These are phyloP conservation scores for Malurus cyaneus DNA, from an alignment of 2,113 vertebrate genomes.

Conservation along the genomic window DNA sequence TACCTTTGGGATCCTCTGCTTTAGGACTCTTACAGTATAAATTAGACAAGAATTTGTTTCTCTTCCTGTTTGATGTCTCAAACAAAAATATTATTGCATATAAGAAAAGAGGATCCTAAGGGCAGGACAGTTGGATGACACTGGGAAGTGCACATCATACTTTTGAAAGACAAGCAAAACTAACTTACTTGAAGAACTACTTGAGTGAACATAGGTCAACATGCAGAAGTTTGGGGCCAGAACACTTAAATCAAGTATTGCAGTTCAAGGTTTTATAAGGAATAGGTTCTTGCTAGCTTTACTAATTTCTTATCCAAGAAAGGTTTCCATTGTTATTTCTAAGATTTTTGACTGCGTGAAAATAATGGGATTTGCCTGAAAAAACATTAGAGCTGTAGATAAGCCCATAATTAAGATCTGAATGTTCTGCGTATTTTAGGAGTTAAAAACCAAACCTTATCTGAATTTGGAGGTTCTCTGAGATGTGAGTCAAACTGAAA, in stretches of 20 bases:
- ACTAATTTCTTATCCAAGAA: background rate
- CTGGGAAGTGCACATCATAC: background rate
- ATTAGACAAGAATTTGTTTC: background rate
- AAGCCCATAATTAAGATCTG: background rate
- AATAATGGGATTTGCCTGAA: conserved; percentile 45
- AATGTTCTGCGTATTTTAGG: background rate
- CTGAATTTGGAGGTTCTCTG: background rate
- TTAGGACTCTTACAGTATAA: background rate
- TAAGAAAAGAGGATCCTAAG: background rate
- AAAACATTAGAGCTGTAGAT: background rate
- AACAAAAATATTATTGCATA: background rate
- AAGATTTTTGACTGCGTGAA: conserved; percentile 14
- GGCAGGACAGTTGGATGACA: background rate
- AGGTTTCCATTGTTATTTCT: background rate
- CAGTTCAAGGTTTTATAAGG: background rate
- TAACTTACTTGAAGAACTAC: background rate
- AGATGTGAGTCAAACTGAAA: background rate
- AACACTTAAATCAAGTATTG: background rate
- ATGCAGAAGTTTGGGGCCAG: background rate
- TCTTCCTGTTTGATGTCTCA: background rate
- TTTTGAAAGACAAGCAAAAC: background rate
- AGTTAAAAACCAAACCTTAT: background rate
- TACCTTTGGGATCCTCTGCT: background rate
- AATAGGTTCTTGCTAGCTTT: background rate
- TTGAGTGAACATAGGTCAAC: background rate